Conservation (phyloP, 2,797 vertebrate genomes). For the Notoglanidium macrostoma region DNA sequence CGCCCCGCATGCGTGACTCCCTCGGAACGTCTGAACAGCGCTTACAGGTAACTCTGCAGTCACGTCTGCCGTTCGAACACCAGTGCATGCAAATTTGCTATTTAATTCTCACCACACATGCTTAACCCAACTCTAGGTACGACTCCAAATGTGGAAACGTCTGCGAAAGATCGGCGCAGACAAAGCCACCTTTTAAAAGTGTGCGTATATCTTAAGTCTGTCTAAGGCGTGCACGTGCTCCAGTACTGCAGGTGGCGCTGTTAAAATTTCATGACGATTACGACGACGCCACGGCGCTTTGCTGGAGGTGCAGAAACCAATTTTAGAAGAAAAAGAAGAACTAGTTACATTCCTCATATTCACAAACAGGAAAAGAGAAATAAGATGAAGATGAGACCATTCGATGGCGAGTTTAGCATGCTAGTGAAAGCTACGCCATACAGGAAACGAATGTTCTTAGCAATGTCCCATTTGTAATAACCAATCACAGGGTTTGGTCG, state of each 20-base stretch:
- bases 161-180: background rate
- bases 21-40: background rate
- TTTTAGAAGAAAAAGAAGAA: background rate
- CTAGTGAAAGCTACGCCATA: background rate
- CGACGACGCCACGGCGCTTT: background rate
- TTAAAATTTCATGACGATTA: background rate
- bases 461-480: background rate
- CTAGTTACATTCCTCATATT: background rate
- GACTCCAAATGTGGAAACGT: background rate
- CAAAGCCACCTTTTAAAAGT: background rate
- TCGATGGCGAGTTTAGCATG: background rate
- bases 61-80: background rate
- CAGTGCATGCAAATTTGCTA: background rate
- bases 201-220: no score
- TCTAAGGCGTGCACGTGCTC: background rate
- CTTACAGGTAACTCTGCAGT: background rate
- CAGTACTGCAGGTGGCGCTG: background rate
- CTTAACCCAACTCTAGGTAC: background rate
- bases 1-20: background rate
- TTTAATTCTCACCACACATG: background rate
- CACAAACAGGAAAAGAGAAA: background rate
- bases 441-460: no score
- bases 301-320: background rate
- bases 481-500: background rate
- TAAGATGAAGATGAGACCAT: background rate